Conservation (phyloP, 2,113 vertebrate genomes). For the Bufo bufo region DNA sequence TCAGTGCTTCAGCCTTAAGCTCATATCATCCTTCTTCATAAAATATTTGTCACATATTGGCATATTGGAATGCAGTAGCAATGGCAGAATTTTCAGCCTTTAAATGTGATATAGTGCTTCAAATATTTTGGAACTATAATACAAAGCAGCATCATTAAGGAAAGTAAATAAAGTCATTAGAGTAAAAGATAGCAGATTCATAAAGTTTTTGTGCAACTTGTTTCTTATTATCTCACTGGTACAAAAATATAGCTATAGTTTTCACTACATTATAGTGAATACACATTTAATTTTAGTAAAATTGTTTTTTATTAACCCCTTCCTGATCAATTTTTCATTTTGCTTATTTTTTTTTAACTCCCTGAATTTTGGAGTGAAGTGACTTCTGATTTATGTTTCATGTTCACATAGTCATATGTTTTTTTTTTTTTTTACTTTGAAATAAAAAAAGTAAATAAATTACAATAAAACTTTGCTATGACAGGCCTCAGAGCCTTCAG, state of each 20-base stretch:
- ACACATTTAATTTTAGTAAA: not conserved
- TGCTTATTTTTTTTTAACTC: too few relatives aligned
- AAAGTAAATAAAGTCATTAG: not conserved
- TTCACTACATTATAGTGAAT: not conserved
- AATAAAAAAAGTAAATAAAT: too few relatives aligned
- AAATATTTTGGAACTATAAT: constrained; percentile 5
- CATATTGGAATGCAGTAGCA: constrained; percentile 6
- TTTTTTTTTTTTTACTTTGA: too few relatives aligned
- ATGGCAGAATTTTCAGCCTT: not conserved
- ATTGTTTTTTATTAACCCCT: too few relatives aligned
- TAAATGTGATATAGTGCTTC: constrained; percentile 10
- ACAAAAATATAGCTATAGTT: not conserved
- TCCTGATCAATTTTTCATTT: too few relatives aligned
- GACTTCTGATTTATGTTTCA: too few relatives aligned
- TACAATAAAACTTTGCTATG: too few relatives aligned
- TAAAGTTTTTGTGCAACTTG: not conserved
- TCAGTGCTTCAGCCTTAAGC: constrained; percentile 10
- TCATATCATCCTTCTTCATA: constrained; percentile 39
- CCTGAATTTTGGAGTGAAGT: too few relatives aligned
- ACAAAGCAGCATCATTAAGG: constrained; percentile 12
- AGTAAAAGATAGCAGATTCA: too few relatives aligned
- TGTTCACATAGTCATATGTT: too few relatives aligned
- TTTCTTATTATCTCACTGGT: not conserved
- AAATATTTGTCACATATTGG: constrained; percentile 51
- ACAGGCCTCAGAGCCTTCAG: too few relatives aligned